Conservation (phyloP, 2,888 invertebrate species). For the Anagyrus pseudococci region DNA sequence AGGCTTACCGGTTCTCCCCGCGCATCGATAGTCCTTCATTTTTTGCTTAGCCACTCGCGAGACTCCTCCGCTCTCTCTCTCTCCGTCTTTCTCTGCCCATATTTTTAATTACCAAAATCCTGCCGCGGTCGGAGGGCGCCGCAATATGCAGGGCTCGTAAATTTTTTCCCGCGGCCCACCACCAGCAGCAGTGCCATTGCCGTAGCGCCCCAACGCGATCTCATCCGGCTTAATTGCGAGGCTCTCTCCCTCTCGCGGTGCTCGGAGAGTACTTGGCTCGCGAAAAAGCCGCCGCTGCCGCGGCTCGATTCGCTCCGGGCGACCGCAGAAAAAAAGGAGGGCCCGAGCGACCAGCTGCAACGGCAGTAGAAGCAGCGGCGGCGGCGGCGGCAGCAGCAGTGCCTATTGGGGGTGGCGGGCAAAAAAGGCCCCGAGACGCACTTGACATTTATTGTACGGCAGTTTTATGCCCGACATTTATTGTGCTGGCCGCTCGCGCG, state of each 20-base stretch:
- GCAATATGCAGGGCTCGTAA: conserved; percentile 8
- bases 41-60: conserved; percentile 6
- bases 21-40: conserved; percentile 16
- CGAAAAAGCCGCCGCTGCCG: conserved; percentile 18
- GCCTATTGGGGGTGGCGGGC: conserved; percentile 35
- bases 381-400: not conserved
- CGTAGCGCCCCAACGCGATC: too few relatives aligned
- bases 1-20: too few relatives aligned
- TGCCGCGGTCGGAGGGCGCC: conserved; percentile 9
- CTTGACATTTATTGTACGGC: conserved; percentile 40
- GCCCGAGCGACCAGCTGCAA: not conserved
- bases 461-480: conserved; percentile 41
- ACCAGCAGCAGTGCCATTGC: not conserved
- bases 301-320: conserved; percentile 33
- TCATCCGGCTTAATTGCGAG: conserved; percentile 31
- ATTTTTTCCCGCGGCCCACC: conserved; percentile 10
- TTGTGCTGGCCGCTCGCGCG: conserved; percentile 22
- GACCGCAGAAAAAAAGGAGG: conserved; percentile 26
- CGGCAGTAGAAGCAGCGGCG: not conserved
- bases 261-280: too few relatives aligned
- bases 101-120: conserved; percentile 30
- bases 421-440: conserved; percentile 35
- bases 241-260: too few relatives aligned
- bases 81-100: conserved; percentile 3
- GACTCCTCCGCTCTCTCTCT: not conserved